Base-by-base conservation (phyloP, 2,113 vertebrate genomes). In the Leptosomus discolor region DNA sequence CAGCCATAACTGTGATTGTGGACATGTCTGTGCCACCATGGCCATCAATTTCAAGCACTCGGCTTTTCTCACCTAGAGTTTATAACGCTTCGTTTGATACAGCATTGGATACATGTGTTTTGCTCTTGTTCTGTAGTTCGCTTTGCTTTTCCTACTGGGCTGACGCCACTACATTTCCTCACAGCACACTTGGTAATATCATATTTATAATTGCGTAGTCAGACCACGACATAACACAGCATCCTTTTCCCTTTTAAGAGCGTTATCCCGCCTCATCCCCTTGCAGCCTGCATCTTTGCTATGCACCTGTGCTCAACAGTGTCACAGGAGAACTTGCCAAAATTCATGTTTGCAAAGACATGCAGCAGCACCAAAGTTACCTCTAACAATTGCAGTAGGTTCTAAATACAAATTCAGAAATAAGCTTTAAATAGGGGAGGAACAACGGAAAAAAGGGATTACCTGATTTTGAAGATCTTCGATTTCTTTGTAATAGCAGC, bases 391-490 rank as follows among this genome's bases (percentile, higher is more conserved):
- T 22, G 32, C 36, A 46, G 15, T 6, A 21, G 29, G 39, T 45
- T 89, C 56, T 30, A 30, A 68, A 51, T 15, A 34, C 36, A 68
- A 12, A 37, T 10, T 21, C 37, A 77, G 29, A 15, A 56, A 8
- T 23, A 26, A 46, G 29, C 41, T 69, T 23, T 70, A 37, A 39
- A 7, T 1, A 39, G 37, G 15, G 36, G 36, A 84, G 30, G 29
- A 53, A 21, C 11, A 50, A 15, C 13, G 15, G 46, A 6, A 34
- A 71, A 54, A 3, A 20, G 5, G 10, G 14, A 1, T 79, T 98
- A 98, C 98, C 96, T 98, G 97, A 43, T 97, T 96, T 46, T 98
- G 97, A 15, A 98, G 96, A 29, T 98, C 97, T 68, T 98, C 92
- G 0, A 98, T 98, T 51, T 95, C 94, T 20, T 97, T 79, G n/a